Evolutionary conservation across 2,113 vertebrate species (phyloP).

Genomic region (Thalassarche chlororhynchos): DNA sequence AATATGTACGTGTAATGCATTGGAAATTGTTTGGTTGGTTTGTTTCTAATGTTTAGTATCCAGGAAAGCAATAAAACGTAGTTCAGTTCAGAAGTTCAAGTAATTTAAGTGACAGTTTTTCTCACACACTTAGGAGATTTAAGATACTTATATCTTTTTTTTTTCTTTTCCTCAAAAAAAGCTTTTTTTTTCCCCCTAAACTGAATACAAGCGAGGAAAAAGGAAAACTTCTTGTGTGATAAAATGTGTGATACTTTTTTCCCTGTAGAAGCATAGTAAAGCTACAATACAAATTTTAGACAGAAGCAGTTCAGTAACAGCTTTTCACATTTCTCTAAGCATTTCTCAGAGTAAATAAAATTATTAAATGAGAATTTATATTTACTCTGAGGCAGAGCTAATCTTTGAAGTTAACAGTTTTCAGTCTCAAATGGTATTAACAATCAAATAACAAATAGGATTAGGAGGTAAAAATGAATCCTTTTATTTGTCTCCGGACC

Average conservation of each 20-base stretch:
- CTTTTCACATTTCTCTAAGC: neutral
- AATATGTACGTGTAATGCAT: neutral
- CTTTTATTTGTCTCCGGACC: neutral
- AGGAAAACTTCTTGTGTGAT: neutral
- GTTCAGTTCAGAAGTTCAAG: neutral
- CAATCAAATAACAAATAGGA: neutral
- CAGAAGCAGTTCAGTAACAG: neutral
- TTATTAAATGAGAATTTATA: neutral
- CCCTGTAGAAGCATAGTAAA: neutral
- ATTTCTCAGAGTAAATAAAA: constrained; percentile 6
- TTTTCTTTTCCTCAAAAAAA: no score
- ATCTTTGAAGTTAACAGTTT: neutral
- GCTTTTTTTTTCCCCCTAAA: neutral
- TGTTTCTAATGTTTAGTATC: neutral
- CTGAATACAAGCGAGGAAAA: neutral
- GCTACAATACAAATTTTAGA: neutral
- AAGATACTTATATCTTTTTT: neutral
- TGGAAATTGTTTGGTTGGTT: neutral
- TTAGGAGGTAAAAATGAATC: neutral
- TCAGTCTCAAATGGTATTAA: neutral
- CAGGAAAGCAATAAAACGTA: neutral
- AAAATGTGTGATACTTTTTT: neutral
- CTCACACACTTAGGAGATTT: neutral
- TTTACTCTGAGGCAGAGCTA: constrained; percentile 8
- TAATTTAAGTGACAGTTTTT: neutral